Evolutionary conservation across 1,140 invertebrate species (phyloP), one percentile per base, ranked within the genome.

Genomic region (Lysiphlebus fabarum): DNA sequence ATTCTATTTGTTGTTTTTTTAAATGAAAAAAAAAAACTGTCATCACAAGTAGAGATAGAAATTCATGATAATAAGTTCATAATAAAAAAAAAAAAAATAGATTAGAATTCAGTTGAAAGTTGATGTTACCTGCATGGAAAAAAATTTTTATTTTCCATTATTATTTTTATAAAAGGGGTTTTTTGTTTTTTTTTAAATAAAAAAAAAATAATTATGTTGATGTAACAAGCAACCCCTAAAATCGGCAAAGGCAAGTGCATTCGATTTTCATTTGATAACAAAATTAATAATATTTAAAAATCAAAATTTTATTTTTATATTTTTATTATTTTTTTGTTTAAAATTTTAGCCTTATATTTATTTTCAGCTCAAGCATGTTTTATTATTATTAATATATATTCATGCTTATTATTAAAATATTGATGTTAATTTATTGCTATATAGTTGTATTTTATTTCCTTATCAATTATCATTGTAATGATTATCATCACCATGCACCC

Each of bases 181-280:
- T n/a, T n/a, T n/a, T n/a, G n/a, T n/a, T n/a, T n/a, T n/a, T n/a
- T n/a, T n/a, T 14, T 43, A 17, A 37, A 51, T 56, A 11, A 17
- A 47, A 58, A 51, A 10, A 59, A 44, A 53, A n/a, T 37, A 17
- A 33, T 36, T 47, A 14, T 48, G 34, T 57, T 57, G 38, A 12
- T 61, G 64, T 66, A 70, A 75, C 73, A 77, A 78, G 77, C 76
- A 76, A 79, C 70, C 65, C 62, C 69, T 64, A 73, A 65, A 71
- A 76, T 79, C 73, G 74, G 73, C 70, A 67, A 79, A 77, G 77
- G 77, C 77, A 78, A 78, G 68, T 78, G 74, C 72, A 72, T 67
- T 72, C 64, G 67, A 60, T 34, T 17, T 49, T 55, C 55, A 56
- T 51, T 62, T 45, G 26, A 58, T 38, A 44, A 53, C 38, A 11